Evolutionary conservation across 2,888 invertebrate genomes (phyloP).

Genomic region (Conistra vaccinii): DNA sequence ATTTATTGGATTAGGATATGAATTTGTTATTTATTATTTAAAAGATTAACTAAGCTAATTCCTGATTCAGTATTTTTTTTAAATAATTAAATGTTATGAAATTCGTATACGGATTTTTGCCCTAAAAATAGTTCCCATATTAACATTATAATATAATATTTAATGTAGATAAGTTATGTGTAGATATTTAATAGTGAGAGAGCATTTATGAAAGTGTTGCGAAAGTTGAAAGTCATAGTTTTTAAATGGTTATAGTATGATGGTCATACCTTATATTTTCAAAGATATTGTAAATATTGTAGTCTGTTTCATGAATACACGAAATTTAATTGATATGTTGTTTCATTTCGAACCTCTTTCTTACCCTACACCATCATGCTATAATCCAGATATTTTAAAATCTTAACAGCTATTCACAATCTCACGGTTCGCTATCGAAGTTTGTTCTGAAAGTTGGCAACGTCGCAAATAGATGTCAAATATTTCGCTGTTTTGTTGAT

Average conservation of each 20-base stretch:
- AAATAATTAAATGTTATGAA: background rate
- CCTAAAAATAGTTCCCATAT: slow-evolving; percentile 4
- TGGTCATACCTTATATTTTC: slow-evolving; percentile 77
- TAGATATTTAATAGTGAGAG: slow-evolving; percentile 44
- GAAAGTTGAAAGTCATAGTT: slow-evolving; percentile 34
- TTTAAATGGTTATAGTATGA: slow-evolving; percentile 85
- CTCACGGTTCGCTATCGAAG: background rate
- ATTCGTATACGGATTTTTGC: background rate
- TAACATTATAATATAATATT: slow-evolving; percentile 4
- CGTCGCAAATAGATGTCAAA: too few relatives aligned
- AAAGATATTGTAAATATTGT: slow-evolving; percentile 75
- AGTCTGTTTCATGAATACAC: slow-evolving; percentile 80
- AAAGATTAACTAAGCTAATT: background rate
- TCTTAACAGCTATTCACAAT: background rate
- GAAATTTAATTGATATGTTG: slow-evolving; percentile 77
- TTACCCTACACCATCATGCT: slow-evolving; percentile 86
- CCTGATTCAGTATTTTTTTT: background rate
- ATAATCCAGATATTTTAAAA: slow-evolving; percentile 68
- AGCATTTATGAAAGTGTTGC: slow-evolving; percentile 48
- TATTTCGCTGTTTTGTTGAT: too few relatives aligned
- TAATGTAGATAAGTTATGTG: slow-evolving; percentile 42
- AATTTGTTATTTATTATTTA: slow-evolving; percentile 14
- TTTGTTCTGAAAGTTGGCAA: too few relatives aligned
- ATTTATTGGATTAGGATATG: background rate
- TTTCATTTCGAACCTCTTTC: slow-evolving; percentile 83